Evolutionary conservation across 2,888 invertebrate species (phyloP).

Genomic region (Himalopsyche kuldschensis): DNA sequence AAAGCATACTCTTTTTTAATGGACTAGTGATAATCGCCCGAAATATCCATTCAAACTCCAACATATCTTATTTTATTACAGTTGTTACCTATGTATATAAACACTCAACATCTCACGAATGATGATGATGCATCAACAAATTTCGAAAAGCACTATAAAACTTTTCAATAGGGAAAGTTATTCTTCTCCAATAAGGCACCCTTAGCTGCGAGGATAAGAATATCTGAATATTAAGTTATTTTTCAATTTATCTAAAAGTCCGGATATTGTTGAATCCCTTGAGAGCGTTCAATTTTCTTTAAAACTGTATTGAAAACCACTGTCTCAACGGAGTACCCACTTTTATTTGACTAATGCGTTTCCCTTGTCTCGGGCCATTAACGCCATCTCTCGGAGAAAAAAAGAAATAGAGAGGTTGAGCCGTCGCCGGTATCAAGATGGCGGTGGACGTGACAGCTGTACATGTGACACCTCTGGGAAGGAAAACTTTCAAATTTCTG

Average conservation of each 20-base stretch:
- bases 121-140: background rate
- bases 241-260: background rate
- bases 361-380: conserved; percentile 38
- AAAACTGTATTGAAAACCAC: conserved; percentile 2
- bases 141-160: background rate
- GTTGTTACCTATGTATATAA: too few species aligned
- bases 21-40: too few species aligned
- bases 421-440: conserved; percentile 22
- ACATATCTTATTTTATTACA: too few species aligned
- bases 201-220: background rate
- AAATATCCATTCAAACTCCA: too few species aligned
- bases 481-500: background rate
- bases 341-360: conserved; percentile 39
- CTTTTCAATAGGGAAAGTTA: background rate
- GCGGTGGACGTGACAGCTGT: conserved; percentile 19
- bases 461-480: background rate
- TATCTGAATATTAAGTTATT: background rate
- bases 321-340: conserved; percentile 4
- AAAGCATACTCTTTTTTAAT: too few species aligned
- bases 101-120: too few species aligned
- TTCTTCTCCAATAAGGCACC: background rate
- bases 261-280: background rate
- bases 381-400: conserved; percentile 32
- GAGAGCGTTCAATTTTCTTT: background rate
- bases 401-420: conserved; percentile 25